A percentile compares a stretch with the other conserved stretches of the same genome.
These are phyloP conservation scores for Intellagama lesueurii DNA, from an alignment of 2,797 vertebrate genomes.

Conservation along the genomic window DNA sequence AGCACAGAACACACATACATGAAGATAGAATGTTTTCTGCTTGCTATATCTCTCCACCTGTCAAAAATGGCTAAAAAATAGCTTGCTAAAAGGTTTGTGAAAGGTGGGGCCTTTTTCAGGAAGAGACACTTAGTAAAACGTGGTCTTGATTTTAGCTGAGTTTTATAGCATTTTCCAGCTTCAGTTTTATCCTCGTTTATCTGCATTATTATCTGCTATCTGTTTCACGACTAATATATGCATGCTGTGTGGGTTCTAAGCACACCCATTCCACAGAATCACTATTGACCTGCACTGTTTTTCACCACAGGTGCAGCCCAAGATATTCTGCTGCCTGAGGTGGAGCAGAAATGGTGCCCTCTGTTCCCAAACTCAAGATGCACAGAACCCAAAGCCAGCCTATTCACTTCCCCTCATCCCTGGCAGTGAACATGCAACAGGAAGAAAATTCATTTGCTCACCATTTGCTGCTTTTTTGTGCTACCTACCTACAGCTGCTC, in stretches of 20 bases:
- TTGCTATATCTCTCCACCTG: too few relatives aligned
- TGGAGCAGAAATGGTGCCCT: too few relatives aligned
- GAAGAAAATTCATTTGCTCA: too few relatives aligned
- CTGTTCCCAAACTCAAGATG: too few relatives aligned
- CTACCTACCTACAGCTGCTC: background rate
- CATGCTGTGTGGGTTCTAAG: background rate
- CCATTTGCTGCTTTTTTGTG: too few relatives aligned
- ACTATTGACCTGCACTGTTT: background rate
- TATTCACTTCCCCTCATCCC: too few relatives aligned
- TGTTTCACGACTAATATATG: background rate
- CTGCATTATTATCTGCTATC: background rate
- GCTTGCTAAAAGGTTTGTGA: background rate
- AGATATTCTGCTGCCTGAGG: too few relatives aligned
- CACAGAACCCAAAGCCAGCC: too few relatives aligned
- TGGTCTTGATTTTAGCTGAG: background rate
- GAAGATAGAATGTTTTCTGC: background rate
- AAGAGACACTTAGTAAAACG: background rate
- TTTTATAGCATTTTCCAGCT: background rate
- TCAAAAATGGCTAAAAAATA: background rate
- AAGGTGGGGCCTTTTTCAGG: background rate
- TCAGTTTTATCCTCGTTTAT: background rate
- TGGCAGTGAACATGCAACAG: too few relatives aligned
- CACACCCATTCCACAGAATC: background rate
- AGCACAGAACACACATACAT: too few relatives aligned
- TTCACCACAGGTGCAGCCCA: background rate